Conservation (phyloP, 2,888 invertebrate species). For the Omphaloscelis lunosa region DNA sequence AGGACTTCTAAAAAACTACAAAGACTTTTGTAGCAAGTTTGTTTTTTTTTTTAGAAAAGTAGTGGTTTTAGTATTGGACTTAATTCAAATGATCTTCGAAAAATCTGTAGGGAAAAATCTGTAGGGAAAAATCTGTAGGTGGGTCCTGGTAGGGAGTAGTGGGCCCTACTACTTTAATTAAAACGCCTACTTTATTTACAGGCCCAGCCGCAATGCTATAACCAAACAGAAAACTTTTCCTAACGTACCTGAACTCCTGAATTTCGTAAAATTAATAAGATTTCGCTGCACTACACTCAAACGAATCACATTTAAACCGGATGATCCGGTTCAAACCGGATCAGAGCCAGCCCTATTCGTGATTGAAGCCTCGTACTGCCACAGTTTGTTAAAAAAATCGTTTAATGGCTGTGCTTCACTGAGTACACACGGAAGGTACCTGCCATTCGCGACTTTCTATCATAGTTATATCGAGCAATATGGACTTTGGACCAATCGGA, state of each 20-base stretch:
- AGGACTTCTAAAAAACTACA: not conserved
- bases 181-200: not conserved
- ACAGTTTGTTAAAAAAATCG: slow-evolving; percentile 41
- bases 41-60: no score
- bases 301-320: slow-evolving; percentile 29
- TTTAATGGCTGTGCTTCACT: slow-evolving; percentile 34
- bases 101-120: no score
- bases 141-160: not conserved
- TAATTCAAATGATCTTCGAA: not conserved
- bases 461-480: not conserved
- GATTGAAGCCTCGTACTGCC: slow-evolving; percentile 24
- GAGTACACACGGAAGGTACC: slow-evolving; percentile 13
- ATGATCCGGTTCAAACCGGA: slow-evolving; percentile 34
- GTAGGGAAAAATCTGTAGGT: no score
- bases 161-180: not conserved
- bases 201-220: not conserved
- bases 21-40: not conserved
- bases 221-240: not conserved
- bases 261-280: slow-evolving; percentile 14
- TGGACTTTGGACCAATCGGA: slow-evolving; percentile 35
- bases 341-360: slow-evolving; percentile 38
- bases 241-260: not conserved
- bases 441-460: slow-evolving; percentile 29
- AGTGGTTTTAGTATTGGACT: no score
- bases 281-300: slow-evolving; percentile 26